Evolutionary conservation across 2,797 vertebrate genomes (phyloP).

Genomic region (Pipistrellus nathusii): DNA sequence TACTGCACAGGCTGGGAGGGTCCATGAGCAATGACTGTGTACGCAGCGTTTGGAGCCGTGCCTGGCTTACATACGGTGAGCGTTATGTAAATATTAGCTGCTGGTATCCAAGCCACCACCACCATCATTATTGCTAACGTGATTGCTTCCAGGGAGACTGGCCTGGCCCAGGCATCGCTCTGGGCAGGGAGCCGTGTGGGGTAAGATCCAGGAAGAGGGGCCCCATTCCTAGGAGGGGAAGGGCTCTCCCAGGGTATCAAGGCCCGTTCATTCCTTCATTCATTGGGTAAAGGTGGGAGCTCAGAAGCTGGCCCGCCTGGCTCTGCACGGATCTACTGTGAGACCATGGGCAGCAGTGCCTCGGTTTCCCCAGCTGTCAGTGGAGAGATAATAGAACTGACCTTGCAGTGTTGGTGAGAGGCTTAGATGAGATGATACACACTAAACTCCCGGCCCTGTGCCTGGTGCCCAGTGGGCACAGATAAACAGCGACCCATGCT

Average conservation of each 20-base stretch:
- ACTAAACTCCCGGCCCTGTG: accelerated
- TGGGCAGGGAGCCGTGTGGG: background rate
- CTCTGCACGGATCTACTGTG: background rate
- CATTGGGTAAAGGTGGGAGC: background rate
- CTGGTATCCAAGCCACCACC: background rate
- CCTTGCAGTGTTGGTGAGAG: accelerated
- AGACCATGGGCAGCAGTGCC: background rate
- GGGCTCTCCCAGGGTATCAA: background rate
- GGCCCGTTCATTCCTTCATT: too few species aligned
- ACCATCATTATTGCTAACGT: accelerated
- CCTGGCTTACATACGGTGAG: background rate
- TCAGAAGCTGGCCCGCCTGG: background rate
- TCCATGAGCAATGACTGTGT: too few species aligned
- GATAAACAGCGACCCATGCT: accelerated
- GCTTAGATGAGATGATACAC: accelerated
- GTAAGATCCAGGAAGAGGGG: background rate
- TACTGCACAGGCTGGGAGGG: background rate
- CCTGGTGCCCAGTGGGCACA: accelerated
- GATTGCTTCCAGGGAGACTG: background rate
- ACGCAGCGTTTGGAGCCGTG: background rate
- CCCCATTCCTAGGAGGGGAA: background rate
- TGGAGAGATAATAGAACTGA: background rate
- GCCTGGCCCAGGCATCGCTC: background rate
- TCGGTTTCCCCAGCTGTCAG: background rate
- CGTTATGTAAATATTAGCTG: background rate